Evolutionary conservation across 2,888 invertebrate genomes (phyloP), one percentile per base, ranked within the genome.

Genomic region (Heliconius sara): DNA sequence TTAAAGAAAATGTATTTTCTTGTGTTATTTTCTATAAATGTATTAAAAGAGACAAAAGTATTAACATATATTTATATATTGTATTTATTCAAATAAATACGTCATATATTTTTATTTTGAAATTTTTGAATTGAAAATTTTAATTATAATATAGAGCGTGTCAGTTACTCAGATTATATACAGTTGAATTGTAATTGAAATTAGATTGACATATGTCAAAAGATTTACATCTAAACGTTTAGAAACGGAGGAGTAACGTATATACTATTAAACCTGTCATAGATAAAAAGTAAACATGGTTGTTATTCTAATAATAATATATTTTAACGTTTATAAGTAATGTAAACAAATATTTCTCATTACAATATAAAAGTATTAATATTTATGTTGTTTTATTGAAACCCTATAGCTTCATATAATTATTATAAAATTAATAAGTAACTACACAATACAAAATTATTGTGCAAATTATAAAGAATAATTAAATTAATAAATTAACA

Each of bases 311-410:
- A 73, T 7, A 39, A 22, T n/a, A 9, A 16, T 73, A n/a, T 60
- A 22, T 27, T 57, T 60, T 34, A n/a, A 57, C 27, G 22, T 30
- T 72, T 30, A n/a, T 70, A 47, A 9, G 43, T 68, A 68, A 68
- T 70, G 25, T 70, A 25, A 25, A n/a, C 16, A 30, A 68, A 68
- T 25, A 70, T 39, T 47, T 70, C 47, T 43, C 68, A 68, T 68
- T 67, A 66, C 34, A 76, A 76, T 67, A 73, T 74, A 67, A 74
- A 52, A 65, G 30, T 70, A 70, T 47, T 39, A 76, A 79, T 72
- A 81, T 72, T 79, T 77, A 77, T 82, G 68, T 81, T 80, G 80
- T 80, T 80, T 80, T 67, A 80, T 80, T 78, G 12, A 65, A 52
- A 76, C 68, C 76, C 70, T 60, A 22, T 16, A 79, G 27, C 60